phyloP scores from a whole-genome alignment of 2,888 invertebrate genomes.

The Nephrotoma appendiculata region DNA sequence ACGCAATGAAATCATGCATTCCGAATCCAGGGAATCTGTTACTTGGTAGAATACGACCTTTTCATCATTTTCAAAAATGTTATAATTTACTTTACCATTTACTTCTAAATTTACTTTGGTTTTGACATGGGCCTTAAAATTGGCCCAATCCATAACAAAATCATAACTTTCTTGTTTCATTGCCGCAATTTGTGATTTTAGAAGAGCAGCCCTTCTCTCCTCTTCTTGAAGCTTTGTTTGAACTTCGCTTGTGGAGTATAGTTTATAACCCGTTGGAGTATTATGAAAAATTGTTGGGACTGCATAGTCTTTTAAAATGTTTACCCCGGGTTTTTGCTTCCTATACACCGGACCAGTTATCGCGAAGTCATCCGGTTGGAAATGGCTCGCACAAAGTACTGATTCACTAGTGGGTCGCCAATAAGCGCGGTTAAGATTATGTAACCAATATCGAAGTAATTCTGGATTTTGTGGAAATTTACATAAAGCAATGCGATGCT shows the following conservation, averaged over 20 bases:
- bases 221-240: background rate
- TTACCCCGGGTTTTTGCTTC: background rate
- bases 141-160: background rate
- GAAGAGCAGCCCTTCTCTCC: no score
- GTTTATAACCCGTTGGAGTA: background rate
- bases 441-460: background rate
- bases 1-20: background rate
- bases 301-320: background rate
- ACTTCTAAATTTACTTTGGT: background rate
- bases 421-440: background rate
- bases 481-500: no score
- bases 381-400: background rate
- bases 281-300: background rate
- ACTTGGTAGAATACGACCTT: background rate
- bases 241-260: background rate
- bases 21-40: background rate
- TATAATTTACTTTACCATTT: background rate
- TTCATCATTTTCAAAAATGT: background rate
- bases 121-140: background rate
- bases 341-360: background rate
- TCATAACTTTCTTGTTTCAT: background rate
- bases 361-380: background rate
- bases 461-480: background rate
- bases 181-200: background rate
- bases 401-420: background rate